These are phyloP conservation scores for Lepidochitona cinerea DNA, from an alignment of 2,888 invertebrate genomes.

Conservation along the genomic window DNA sequence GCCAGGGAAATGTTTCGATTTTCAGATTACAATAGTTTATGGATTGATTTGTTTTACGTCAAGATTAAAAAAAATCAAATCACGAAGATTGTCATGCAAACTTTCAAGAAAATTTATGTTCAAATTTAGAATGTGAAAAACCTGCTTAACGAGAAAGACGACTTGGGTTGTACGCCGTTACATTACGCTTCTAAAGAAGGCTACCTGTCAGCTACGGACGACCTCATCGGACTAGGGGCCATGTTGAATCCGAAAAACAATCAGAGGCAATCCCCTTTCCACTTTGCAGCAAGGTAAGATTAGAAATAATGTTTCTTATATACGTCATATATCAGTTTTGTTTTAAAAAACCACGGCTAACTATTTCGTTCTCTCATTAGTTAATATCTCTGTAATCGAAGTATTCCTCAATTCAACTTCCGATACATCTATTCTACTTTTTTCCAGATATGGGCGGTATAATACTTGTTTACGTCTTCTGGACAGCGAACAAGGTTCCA, in stretches of 20 bases:
- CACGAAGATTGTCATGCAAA: no score
- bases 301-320: neutral
- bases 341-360: no score
- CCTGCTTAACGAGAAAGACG: conserved; percentile 82
- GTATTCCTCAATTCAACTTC: no score
- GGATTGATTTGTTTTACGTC: no score
- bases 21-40: no score
- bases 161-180: conserved; percentile 86
- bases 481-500: conserved; percentile 87
- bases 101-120: no score
- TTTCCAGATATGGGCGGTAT: conserved; percentile 81
- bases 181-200: conserved; percentile 93
- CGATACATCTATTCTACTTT: no score
- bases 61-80: no score
- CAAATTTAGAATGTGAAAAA: conserved; percentile 47
- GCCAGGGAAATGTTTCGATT: no score
- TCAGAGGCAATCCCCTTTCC: conserved; percentile 88
- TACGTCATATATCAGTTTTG: no score
- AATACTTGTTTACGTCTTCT: conserved; percentile 86
- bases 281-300: conserved; percentile 87
- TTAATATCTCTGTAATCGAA: no score
- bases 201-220: conserved; percentile 80
- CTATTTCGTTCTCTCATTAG: no score
- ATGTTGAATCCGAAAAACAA: conserved; percentile 88
- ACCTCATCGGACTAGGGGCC: conserved; percentile 84